Base-by-base conservation (phyloP, 2,113 vertebrate species). In the Pseudorectes ferrugineus region DNA sequence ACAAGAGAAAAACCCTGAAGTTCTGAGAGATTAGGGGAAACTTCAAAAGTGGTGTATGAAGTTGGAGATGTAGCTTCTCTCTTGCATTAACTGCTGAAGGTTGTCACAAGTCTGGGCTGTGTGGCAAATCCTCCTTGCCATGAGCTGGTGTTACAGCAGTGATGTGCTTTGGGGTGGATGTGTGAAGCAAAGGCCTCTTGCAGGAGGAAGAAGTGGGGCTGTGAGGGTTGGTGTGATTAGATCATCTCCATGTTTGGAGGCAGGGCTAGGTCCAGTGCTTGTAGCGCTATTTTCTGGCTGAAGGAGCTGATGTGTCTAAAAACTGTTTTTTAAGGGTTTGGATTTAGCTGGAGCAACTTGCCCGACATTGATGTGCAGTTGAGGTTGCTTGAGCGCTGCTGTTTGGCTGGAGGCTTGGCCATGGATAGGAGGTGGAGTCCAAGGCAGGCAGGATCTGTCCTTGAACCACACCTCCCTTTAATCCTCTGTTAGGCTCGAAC, bases 351-450 rank as follows among this genome's bases (percentile, higher is more conserved):
- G 38, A 57, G 18, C 31, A 52, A 4, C 35, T 88, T 82, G 4
- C 31, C 33, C 12, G 9, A 17, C 2, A 0, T 1, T 24, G 19
- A 51, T n/a, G 38, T 24, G 35, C 25, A 20, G 14, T 3, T 80
- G 51, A 54, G 38, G 16, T 61, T 45, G 38, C 31, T 5, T 63
- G 55, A 54, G 45, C 28, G 3, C 20, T 49, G 51, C 9, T 84
- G 59, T 76, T 68, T 45, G 45, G 48, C 66, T 79, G 63, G 61
- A n/a, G 65, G n/a, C 5, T 19, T 7, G 28, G 71, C 31, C 29
- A 3, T 76, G 45, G 46, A 2, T 76, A 26, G 23, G 54, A 68
- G 42, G 21, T 76, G 4, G 49, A 57, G 33, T 54, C 63, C 24
- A 33, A 67, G 57, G 67, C 51, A 68, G 88, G 43, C 45, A 62